Percentiles rank a stretch among this genome's conserved stretches.
These are phyloP conservation scores for Pristionchus exspectatus DNA, from an alignment of 2,888 invertebrate species.

Conservation along the genomic window DNA sequence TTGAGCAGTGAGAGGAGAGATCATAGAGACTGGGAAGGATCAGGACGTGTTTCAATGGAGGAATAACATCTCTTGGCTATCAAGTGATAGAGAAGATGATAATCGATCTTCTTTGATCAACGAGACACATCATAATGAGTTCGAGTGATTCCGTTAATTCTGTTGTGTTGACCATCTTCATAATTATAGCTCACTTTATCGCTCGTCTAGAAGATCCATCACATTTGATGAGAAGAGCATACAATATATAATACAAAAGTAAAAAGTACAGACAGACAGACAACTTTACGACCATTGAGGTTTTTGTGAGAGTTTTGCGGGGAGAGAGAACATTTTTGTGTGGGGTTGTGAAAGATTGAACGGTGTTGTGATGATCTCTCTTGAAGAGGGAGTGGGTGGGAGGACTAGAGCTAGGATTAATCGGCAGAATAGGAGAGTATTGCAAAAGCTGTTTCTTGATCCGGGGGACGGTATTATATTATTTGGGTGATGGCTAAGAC, in stretches of 20 bases:
- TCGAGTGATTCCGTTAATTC: no score
- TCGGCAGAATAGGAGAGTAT: background rate
- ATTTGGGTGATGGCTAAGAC: constrained; percentile 33
- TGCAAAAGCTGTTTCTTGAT: constrained; percentile 11
- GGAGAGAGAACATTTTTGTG: constrained; percentile 19
- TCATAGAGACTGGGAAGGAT: background rate
- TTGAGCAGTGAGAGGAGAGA: background rate
- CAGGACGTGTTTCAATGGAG: background rate
- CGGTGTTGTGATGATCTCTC: constrained; percentile 41
- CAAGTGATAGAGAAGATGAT: no score
- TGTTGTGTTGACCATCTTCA: no score
- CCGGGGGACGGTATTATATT: background rate
- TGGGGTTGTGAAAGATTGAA: constrained; percentile 25
- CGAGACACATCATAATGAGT: no score
- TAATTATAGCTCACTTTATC: constrained; percentile 26
- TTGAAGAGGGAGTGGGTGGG: background rate
- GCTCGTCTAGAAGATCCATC: background rate
- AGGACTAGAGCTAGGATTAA: constrained; percentile 22
- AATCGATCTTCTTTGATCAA: no score
- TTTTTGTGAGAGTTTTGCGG: constrained; percentile 1
- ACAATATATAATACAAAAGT: background rate
- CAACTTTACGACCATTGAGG: constrained; percentile 26
- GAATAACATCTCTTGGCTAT: no score
- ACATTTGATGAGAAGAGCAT: background rate
- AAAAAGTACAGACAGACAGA: background rate